These are phyloP conservation scores for Elephas maximus DNA, from an alignment of 2,113 vertebrate genomes.

Conservation along the genomic window DNA sequence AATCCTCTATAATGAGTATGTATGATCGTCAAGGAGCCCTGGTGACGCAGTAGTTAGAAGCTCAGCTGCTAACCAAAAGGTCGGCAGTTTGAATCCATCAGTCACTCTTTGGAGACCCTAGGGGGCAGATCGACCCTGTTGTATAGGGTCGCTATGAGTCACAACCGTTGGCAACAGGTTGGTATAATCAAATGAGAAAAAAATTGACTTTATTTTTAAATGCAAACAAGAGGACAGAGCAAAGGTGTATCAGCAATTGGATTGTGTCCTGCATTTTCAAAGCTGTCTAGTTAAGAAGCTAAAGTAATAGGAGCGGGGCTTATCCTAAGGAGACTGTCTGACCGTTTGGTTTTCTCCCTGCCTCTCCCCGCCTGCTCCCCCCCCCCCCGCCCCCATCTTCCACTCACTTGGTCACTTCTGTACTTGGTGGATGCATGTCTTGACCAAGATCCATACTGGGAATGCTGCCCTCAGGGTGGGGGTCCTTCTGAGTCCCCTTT, in stretches of 20 bases:
- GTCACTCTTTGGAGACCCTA: no score
- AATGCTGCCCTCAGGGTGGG: neutral
- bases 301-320: neutral
- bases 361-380: neutral
- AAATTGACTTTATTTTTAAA: neutral
- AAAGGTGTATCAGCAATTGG: no score
- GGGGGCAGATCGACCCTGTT: no score
- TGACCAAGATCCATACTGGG: rapidly evolving
- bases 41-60: no score
- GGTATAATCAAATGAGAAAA: neutral
- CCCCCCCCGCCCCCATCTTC: neutral
- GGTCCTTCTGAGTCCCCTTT: neutral
- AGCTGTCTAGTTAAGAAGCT: neutral
- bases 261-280: neutral
- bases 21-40: neutral
- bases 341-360: no score
- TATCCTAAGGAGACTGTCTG: neutral
- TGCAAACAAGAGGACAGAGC: neutral
- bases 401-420: neutral
- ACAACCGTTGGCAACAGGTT: no score
- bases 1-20: neutral
- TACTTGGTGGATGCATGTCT: neutral
- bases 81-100: no score
- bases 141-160: no score
- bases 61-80: no score